These are phyloP conservation scores for Rhodophaea formosa DNA, from an alignment of 2,888 invertebrate species.

Conservation along the genomic window DNA sequence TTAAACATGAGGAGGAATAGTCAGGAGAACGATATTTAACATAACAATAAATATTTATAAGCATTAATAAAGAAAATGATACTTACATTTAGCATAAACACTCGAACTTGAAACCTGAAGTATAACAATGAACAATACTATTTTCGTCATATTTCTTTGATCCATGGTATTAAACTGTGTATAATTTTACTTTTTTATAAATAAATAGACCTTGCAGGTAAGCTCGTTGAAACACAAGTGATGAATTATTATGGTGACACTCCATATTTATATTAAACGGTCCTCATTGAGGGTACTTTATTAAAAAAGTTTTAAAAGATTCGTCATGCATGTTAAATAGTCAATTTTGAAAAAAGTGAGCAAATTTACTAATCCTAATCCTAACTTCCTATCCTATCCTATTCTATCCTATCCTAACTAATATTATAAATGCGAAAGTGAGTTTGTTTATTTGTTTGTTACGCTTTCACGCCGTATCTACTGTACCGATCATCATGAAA, in stretches of 20 bases:
- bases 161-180: background rate
- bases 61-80: background rate
- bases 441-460: too few species aligned
- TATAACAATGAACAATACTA: background rate
- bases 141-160: background rate
- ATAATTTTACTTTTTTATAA: background rate
- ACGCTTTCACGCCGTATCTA: too few species aligned
- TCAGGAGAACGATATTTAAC: background rate
- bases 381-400: too few species aligned
- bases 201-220: background rate
- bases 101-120: conserved; percentile 1
- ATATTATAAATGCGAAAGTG: too few species aligned
- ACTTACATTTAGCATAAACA: conserved; percentile 18
- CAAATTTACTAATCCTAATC: background rate
- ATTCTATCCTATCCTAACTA: too few species aligned
- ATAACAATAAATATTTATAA: background rate
- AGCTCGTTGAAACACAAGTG: background rate
- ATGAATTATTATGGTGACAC: background rate
- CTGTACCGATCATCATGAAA: too few species aligned
- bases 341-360: background rate
- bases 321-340: background rate
- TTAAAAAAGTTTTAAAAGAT: background rate
- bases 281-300: background rate
- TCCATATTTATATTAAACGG: background rate
- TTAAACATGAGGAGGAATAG: too few species aligned